These are phyloP conservation scores for Diplolepis rosae DNA, from an alignment of 2,888 invertebrate species.

Conservation along the genomic window DNA sequence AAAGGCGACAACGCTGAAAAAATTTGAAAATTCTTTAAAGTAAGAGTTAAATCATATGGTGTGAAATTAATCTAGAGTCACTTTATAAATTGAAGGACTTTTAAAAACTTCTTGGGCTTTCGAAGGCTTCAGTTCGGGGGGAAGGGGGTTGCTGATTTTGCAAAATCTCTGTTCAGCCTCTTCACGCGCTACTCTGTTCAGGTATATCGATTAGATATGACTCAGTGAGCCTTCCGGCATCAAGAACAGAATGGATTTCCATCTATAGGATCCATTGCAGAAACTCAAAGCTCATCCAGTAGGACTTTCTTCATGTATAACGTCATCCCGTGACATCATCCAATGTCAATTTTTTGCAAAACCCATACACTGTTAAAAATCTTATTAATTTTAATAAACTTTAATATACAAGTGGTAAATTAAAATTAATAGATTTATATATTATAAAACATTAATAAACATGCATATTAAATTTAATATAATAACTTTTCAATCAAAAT, in stretches of 20 bases:
- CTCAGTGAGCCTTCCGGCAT: conserved; percentile 32
- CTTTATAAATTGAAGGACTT: conserved; percentile 11
- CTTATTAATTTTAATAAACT: too few relatives aligned
- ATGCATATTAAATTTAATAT: too few relatives aligned
- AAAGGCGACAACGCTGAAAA: not conserved
- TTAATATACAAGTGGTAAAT: too few relatives aligned
- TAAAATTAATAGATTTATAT: too few relatives aligned
- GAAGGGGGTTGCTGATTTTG: conserved; percentile 34
- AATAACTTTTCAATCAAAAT: too few relatives aligned
- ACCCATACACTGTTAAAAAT: too few relatives aligned
- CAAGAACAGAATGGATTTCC: not conserved
- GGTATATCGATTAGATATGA: conserved; percentile 34
- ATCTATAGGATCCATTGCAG: not conserved
- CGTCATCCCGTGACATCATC: not conserved
- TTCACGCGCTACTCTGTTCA: conserved; percentile 12
- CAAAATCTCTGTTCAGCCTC: conserved; percentile 33
- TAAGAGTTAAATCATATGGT: not conserved
- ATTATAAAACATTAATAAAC: too few relatives aligned
- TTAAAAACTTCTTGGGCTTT: conserved; percentile 1
- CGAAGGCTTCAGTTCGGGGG: conserved; percentile 4
- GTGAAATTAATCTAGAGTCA: not conserved
- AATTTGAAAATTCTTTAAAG: not conserved
- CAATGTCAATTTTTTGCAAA: conserved; percentile 2
- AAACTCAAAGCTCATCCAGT: not conserved
- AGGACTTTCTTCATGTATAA: not conserved